These are phyloP conservation scores for Drosophila algonquin DNA, from an alignment of 2,888 invertebrate species.

Conservation along the genomic window DNA sequence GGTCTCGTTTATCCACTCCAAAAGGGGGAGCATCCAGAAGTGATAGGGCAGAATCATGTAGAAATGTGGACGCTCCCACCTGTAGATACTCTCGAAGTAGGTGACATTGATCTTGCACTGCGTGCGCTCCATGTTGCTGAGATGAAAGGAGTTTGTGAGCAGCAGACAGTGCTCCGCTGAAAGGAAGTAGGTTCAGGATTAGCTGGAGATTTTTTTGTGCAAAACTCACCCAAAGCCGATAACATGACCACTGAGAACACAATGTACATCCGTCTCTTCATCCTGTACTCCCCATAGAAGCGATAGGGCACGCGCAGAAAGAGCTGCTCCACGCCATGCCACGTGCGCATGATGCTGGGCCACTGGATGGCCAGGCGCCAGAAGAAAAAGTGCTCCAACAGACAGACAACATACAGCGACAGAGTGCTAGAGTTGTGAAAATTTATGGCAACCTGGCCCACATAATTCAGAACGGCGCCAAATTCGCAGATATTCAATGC, in stretches of 20 bases:
- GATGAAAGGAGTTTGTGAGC: slow-evolving; percentile 69
- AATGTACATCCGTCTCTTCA: slow-evolving; percentile 71
- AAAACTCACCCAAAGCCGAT: slow-evolving; percentile 72
- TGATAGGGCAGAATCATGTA: slow-evolving; percentile 69
- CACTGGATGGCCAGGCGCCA: slow-evolving; percentile 82
- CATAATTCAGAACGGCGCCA: slow-evolving; percentile 61
- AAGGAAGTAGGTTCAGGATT: background rate
- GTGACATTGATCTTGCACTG: slow-evolving; percentile 78
- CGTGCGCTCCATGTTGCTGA: slow-evolving; percentile 70
- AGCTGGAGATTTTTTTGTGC: background rate
- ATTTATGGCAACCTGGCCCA: slow-evolving; percentile 64
- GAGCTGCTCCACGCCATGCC: slow-evolving; percentile 80
- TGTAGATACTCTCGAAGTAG: slow-evolving; percentile 74
- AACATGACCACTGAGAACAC: slow-evolving; percentile 70
- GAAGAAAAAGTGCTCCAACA: slow-evolving; percentile 79
- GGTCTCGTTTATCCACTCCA: slow-evolving; percentile 81
- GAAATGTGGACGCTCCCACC: slow-evolving; percentile 78
- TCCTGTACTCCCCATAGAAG: slow-evolving; percentile 75
- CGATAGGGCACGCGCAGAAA: slow-evolving; percentile 81
- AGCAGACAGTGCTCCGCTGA: slow-evolving; percentile 79
- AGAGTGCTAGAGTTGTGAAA: slow-evolving; percentile 77
- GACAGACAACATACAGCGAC: slow-evolving; percentile 73
- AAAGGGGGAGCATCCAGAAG: slow-evolving; percentile 72
- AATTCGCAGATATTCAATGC: slow-evolving; percentile 76
- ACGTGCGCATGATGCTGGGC: slow-evolving; percentile 77